Conservation (phyloP, 2,888 invertebrate species). For the Sinodicranocentrus sp. region DNA sequence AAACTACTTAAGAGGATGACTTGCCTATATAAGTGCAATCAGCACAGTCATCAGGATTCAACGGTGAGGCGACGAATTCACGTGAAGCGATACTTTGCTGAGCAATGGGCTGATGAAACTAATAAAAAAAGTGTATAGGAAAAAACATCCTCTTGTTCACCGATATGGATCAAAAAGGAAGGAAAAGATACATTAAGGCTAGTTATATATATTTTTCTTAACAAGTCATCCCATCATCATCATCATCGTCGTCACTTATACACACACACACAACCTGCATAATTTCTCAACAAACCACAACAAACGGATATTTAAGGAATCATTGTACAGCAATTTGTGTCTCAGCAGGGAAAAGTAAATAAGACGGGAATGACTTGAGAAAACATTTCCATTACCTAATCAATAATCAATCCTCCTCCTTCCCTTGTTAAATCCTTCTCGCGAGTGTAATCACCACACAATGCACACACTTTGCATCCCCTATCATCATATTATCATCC, state of each 20-base stretch:
- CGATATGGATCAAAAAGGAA: too few species aligned
- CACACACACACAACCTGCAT: too few species aligned
- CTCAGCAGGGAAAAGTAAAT: slow-evolving; percentile 77
- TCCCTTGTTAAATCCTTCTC: neutral
- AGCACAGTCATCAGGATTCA: slow-evolving; percentile 24
- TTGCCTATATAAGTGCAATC: slow-evolving; percentile 54
- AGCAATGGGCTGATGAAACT: too few species aligned
- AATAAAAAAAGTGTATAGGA: too few species aligned
- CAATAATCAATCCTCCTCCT: slow-evolving; percentile 75
- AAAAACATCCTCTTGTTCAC: too few species aligned
- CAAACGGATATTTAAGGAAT: slow-evolving; percentile 74
- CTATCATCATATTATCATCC: neutral
- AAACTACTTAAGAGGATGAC: slow-evolving; percentile 63
- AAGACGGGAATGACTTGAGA: slow-evolving; percentile 76
- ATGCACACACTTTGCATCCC: slow-evolving; percentile 62
- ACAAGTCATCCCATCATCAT: too few species aligned
- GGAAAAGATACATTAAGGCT: too few species aligned
- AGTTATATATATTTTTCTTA: too few species aligned
- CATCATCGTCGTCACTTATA: too few species aligned
- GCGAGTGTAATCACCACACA: slow-evolving; percentile 68
- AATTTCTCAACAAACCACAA: slow-evolving; percentile 10
- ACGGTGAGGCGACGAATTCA: slow-evolving; percentile 64
- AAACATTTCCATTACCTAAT: slow-evolving; percentile 77
- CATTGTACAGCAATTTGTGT: slow-evolving; percentile 77
- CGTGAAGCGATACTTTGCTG: slow-evolving; percentile 33